Conservation (phyloP, 2,113 vertebrate genomes). For the Climacteris rufus region DNA sequence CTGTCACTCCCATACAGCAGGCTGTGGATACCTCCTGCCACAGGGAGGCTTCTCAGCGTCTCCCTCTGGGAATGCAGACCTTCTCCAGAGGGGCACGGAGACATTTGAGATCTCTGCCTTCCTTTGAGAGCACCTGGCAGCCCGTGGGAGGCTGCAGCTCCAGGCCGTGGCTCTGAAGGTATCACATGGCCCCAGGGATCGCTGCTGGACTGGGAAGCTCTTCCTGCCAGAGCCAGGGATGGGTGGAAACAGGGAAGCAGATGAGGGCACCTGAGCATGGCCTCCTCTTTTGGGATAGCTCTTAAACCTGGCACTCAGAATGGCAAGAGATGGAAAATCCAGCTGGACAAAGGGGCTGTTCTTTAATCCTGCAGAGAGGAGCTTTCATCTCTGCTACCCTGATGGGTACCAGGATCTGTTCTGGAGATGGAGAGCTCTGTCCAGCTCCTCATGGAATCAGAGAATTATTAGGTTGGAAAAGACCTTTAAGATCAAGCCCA, state of each 20-base stretch:
- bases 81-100: background rate
- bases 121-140: background rate
- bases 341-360: background rate
- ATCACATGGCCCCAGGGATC: background rate
- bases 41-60: background rate
- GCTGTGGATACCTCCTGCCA: background rate
- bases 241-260: background rate
- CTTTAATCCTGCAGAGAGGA: background rate
- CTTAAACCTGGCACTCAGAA: background rate
- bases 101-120: background rate
- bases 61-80: background rate
- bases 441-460: background rate
- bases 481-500: background rate
- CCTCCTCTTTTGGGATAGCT: background rate
- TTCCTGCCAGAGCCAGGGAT: background rate
- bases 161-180: background rate
- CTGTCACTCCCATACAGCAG: background rate
- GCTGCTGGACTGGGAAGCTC: background rate
- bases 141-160: background rate
- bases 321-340: background rate
- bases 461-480: background rate
- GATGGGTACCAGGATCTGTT: background rate
- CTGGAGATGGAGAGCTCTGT: background rate
- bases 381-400: background rate
- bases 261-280: background rate